Evolutionary conservation across 1,140 invertebrate species (phyloP), one percentile per base, ranked within the genome.

Genomic region (Lerema accius): DNA sequence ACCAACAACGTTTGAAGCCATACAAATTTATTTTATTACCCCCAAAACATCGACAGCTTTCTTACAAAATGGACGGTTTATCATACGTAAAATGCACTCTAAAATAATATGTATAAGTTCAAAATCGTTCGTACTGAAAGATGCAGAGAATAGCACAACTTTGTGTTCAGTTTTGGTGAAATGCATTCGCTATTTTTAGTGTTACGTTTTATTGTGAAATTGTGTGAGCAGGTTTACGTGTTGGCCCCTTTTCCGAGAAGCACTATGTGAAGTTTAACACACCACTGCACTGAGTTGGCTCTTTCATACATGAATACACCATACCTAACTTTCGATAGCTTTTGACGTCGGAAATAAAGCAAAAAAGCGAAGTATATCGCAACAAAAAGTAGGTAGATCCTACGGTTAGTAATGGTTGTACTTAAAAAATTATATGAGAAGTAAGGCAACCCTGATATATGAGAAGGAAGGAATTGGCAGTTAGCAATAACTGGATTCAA

Each of bases 21-120:
- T 65, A 75, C 74, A 73, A 73, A 73, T 78, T 73, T 46, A 67
- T 42, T 78, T 78, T 78, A 78, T 69, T 40, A 42, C 63, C 17
- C 46, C 62, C 61, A 43, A 51, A 71, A 72, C 48, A 65, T 68
- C 63, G 65, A 49, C 59, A 63, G 61, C 46, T 60, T 49, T 60
- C 45, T 37, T 16, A 28, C 16, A 26, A 60, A 60, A 40, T 49
- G 37, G 3, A 23, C 6, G 14, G 3, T 10, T 9, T 1, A 11
- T 14, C 19, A 4, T 26, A 16, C 9, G 16, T n/a, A 40, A 39
- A 60, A 19, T 11, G 6, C 7, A 11, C 19, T 48, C 14, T 23
- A 40, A 39, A 4, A 15, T 49, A 7, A 14, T 11, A 2, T 0
- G 0, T 7, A 10, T 37, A 23, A 3, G 45, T 48, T 40, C 6